phyloP scores from a whole-genome alignment of 2,888 invertebrate genomes.

The Hyalella azteca region DNA sequence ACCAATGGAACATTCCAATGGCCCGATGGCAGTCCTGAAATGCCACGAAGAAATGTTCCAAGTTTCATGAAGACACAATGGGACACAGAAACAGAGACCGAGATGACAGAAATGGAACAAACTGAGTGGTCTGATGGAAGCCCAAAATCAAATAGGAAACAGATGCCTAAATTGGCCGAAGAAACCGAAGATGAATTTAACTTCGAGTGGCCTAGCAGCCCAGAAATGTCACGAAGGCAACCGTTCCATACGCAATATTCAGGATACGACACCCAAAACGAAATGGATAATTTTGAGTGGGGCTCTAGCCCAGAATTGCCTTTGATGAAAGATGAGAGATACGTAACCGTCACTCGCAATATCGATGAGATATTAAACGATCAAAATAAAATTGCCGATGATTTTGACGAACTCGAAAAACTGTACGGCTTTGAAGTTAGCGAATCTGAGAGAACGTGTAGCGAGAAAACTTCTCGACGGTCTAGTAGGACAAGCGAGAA shows the following conservation, averaged over 20 bases:
- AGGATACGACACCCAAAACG: constrained; percentile 49
- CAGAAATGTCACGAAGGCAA: constrained; percentile 41
- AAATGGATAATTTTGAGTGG: constrained; percentile 50
- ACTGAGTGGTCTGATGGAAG: constrained; percentile 52
- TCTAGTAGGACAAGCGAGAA: constrained; percentile 39
- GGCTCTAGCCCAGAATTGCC: constrained; percentile 54
- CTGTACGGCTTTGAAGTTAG: constrained; percentile 47
- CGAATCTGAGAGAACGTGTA: constrained; percentile 10
- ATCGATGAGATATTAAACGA: constrained; percentile 50
- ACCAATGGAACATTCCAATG: constrained; percentile 39
- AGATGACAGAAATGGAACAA: constrained; percentile 44
- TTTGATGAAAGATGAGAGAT: constrained; percentile 49
- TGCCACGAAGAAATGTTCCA: constrained; percentile 28
- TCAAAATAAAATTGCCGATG: constrained; percentile 36
- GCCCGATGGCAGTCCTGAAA: constrained; percentile 53
- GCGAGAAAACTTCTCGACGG: constrained; percentile 19
- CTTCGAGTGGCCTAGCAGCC: constrained; percentile 58
- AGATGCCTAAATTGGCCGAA: constrained; percentile 50
- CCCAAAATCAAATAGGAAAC: constrained; percentile 32
- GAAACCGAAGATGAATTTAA: constrained; percentile 49
- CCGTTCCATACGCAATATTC: neutral
- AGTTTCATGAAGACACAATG: constrained; percentile 42
- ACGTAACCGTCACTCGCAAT: constrained; percentile 51
- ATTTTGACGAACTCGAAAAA: constrained; percentile 50
- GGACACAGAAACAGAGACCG: constrained; percentile 56